Evolutionary conservation across 2,113 vertebrate species (phyloP).

Genomic region (Porphyrio hochstetteri): DNA sequence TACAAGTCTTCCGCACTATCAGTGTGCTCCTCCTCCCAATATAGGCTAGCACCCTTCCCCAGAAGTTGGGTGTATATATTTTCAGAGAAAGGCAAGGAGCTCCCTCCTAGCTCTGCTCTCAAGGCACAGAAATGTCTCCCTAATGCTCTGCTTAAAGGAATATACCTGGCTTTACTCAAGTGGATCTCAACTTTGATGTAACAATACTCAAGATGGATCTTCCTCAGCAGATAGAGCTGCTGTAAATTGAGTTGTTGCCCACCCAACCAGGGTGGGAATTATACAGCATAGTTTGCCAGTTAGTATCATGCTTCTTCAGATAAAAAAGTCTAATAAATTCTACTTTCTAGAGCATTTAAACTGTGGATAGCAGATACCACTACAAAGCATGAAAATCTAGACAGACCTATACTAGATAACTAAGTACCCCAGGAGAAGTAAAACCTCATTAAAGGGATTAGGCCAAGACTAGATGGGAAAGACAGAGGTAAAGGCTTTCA

Average conservation of each 20-base stretch:
- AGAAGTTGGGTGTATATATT: not conserved
- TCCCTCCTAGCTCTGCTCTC: not conserved
- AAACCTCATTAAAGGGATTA: not conserved
- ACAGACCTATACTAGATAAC: not conserved
- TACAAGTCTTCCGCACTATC: not conserved
- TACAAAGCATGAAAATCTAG: not conserved
- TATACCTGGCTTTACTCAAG: not conserved
- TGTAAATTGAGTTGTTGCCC: not conserved
- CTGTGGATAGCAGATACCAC: not conserved
- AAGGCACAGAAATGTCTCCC: not conserved
- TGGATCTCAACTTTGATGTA: not conserved
- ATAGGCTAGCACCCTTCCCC: not conserved
- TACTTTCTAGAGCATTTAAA: not conserved
- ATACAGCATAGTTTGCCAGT: not conserved
- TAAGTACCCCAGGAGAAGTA: not conserved
- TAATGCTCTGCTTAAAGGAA: not conserved
- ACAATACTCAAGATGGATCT: not conserved
- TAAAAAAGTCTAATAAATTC: not conserved
- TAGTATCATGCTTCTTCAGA: not conserved
- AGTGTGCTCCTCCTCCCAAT: not conserved
- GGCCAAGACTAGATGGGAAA: not conserved
- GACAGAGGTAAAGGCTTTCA: not conserved
- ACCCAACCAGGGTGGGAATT: fast-evolving
- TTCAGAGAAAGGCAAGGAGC: not conserved
- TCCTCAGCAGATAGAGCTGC: not conserved